phyloP scores from a whole-genome alignment of 2,888 invertebrate genomes.

The Caradrina kadenii region DNA sequence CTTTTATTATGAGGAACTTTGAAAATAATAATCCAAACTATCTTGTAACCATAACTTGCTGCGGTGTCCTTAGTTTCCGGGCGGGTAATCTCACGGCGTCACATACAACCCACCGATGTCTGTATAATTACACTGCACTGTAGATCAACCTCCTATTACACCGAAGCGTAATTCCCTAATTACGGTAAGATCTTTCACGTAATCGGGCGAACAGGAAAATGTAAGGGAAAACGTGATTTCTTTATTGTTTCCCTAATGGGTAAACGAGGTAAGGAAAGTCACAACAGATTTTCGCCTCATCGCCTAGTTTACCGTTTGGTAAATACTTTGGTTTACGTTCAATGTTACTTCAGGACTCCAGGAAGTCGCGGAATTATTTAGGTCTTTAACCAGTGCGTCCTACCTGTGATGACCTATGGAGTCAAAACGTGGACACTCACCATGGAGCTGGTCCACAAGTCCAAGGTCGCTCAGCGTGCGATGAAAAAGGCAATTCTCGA shows the following conservation, averaged over 20 bases:
- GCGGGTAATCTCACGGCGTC: constrained; percentile 13
- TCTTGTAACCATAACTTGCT: constrained; percentile 4
- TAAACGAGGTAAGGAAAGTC: constrained; percentile 32
- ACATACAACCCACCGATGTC: constrained; percentile 21
- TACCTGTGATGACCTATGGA: too few relatives aligned
- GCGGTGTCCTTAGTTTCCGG: constrained; percentile 27
- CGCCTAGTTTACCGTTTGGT: constrained; percentile 21
- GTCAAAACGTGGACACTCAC: too few relatives aligned
- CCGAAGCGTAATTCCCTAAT: constrained; percentile 23
- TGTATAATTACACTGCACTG: constrained; percentile 36
- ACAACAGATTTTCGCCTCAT: constrained; percentile 13
- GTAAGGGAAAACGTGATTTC: constrained; percentile 36
- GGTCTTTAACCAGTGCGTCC: too few relatives aligned
- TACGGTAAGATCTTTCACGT: background rate
- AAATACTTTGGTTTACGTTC: constrained; percentile 7
- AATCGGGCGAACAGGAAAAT: constrained; percentile 15
- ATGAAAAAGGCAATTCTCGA: too few relatives aligned
- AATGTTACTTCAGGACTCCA: too few relatives aligned
- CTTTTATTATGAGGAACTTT: too few relatives aligned
- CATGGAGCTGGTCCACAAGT: too few relatives aligned
- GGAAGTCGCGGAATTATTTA: too few relatives aligned
- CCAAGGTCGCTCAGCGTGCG: too few relatives aligned
- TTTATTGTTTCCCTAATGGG: constrained; percentile 36
- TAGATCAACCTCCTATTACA: constrained; percentile 14
- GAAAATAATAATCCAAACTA: background rate